phyloP scores from a whole-genome alignment of 92 coral and sea anemone genomes.

The Palythoa heliodiscus region DNA sequence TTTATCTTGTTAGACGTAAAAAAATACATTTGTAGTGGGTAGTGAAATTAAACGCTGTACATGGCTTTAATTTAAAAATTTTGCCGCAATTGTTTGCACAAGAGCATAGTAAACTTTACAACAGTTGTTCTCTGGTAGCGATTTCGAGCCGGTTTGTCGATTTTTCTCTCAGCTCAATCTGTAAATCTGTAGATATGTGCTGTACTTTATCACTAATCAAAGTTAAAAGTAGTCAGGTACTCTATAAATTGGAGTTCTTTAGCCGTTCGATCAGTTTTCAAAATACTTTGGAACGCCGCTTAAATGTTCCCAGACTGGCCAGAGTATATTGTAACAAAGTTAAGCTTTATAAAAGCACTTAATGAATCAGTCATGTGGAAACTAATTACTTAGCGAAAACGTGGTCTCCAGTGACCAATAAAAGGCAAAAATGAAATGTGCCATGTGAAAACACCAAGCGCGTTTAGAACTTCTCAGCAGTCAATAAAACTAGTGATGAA shows the following conservation, averaged over 20 bases:
- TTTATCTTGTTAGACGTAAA: not conserved
- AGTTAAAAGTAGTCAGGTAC: slow-evolving; percentile 4
- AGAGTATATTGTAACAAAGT: not conserved
- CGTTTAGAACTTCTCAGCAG: not conserved
- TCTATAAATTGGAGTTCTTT: not conserved
- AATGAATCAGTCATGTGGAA: slow-evolving; percentile 12
- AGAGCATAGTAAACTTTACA: no score
- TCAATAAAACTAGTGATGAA: not conserved
- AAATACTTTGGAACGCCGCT: not conserved
- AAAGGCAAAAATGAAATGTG: not conserved
- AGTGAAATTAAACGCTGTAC: not conserved
- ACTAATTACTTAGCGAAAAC: slow-evolving; percentile 3
- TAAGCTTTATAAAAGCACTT: not conserved
- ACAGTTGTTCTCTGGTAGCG: no score
- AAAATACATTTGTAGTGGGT: no score
- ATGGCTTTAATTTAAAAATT: slow-evolving; percentile 30
- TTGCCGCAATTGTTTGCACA: slow-evolving; percentile 2
- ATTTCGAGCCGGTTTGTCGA: no score
- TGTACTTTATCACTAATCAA: not conserved
- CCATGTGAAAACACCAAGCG: not conserved
- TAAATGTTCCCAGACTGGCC: not conserved
- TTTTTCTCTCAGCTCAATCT: no score
- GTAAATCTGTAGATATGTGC: not conserved
- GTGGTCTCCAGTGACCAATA: slow-evolving; percentile 1
- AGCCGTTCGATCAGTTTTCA: not conserved